Percentiles rank a stretch among this genome's conserved stretches.
These are phyloP conservation scores for Dicranocentrus wangi DNA, from an alignment of 2,888 invertebrate genomes.

Conservation along the genomic window DNA sequence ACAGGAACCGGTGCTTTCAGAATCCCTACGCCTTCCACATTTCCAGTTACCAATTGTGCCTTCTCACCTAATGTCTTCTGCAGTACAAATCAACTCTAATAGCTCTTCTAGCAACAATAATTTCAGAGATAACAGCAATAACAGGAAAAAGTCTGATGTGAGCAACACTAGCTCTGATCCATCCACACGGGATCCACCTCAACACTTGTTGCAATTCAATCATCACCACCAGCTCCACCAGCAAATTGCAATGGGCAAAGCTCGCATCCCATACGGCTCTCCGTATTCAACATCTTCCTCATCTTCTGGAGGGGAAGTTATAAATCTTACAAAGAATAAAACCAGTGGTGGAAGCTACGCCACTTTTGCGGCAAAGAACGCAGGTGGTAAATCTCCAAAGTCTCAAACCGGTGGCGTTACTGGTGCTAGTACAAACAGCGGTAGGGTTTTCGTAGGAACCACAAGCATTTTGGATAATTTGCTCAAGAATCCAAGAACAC, in stretches of 20 bases:
- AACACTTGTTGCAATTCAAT: constrained; percentile 67
- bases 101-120: constrained; percentile 63
- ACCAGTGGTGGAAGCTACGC: constrained; percentile 65
- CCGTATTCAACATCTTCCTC: constrained; percentile 69
- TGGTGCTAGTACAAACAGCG: constrained; percentile 67
- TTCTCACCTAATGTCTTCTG: constrained; percentile 72
- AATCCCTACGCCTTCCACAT: constrained; percentile 69
- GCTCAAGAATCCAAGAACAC: constrained; percentile 72
- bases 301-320: constrained; percentile 67
- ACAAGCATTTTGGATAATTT: constrained; percentile 73
- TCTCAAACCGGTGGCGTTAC: constrained; percentile 52
- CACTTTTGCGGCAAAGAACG: constrained; percentile 62
- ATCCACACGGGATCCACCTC: constrained; percentile 58
- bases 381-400: constrained; percentile 68
- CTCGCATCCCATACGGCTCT: constrained; percentile 71
- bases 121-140: constrained; percentile 62
- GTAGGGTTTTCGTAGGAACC: constrained; percentile 70
- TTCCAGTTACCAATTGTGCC: constrained; percentile 70
- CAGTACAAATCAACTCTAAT: constrained; percentile 72
- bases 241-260: constrained; percentile 65
- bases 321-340: constrained; percentile 69
- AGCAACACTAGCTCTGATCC: constrained; percentile 62
- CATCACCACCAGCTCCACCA: constrained; percentile 70
- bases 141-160: constrained; percentile 67
- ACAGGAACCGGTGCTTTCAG: constrained; percentile 69